Conservation (phyloP, 2,888 invertebrate genomes). For the Agelastica alni region DNA sequence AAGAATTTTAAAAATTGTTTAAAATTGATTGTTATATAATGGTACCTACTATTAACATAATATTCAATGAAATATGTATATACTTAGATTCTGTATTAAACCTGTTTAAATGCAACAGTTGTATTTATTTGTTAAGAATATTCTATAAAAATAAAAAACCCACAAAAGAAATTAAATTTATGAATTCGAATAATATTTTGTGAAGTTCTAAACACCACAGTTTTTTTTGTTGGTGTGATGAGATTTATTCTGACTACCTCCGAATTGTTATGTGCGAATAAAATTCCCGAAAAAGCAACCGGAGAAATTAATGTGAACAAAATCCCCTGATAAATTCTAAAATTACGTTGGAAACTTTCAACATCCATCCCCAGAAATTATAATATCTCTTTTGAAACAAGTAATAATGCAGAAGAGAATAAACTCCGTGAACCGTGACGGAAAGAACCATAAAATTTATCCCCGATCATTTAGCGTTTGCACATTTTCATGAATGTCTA, state of each 20-base stretch:
- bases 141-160: no score
- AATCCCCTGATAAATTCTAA: slow-evolving; percentile 10
- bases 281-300: slow-evolving; percentile 3
- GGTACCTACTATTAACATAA: no score
- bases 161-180: no score
- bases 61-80: no score
- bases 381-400: slow-evolving; percentile 20
- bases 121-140: no score
- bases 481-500: slow-evolving; percentile 31
- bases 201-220: no score
- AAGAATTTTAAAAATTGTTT: no score
- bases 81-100: no score
- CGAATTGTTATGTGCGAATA: not conserved
- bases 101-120: no score
- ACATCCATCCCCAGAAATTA: slow-evolving; percentile 16
- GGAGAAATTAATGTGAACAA: slow-evolving; percentile 14
- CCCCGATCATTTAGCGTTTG: slow-evolving; percentile 29
- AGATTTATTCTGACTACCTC: not conserved
- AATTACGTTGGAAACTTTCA: slow-evolving; percentile 15
- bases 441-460: slow-evolving; percentile 26
- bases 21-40: no score
- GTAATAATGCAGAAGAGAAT: slow-evolving; percentile 19
- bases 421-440: slow-evolving; percentile 18
- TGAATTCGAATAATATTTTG: no score
- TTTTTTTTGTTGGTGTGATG: no score